phyloP scores from a whole-genome alignment of 2,797 vertebrate genomes.

The Macroramphosus scolopax region DNA sequence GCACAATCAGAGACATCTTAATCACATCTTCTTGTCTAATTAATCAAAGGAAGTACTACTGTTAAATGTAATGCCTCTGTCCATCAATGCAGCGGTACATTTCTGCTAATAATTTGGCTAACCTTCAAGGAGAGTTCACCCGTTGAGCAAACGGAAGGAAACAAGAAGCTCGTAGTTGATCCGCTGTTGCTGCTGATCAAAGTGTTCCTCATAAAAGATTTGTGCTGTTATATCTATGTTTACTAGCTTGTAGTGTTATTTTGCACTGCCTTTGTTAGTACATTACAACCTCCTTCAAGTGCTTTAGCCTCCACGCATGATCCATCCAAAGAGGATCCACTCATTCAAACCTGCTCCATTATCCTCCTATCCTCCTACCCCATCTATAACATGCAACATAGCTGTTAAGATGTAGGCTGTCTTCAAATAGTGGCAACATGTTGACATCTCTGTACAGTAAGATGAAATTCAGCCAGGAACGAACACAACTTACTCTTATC shows the following conservation, averaged over 20 bases:
- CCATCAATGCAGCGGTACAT: conserved; percentile 60
- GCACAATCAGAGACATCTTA: conserved; percentile 75
- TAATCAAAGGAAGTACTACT: conserved; percentile 73
- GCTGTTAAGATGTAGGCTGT: conserved; percentile 26
- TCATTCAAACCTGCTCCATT: not conserved
- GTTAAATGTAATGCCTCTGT: conserved; percentile 68
- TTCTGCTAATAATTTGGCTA: conserved; percentile 77
- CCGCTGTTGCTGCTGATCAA: not conserved
- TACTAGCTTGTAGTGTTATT: not conserved
- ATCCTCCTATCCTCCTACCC: conserved; percentile 6
- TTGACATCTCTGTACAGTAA: conserved; percentile 39
- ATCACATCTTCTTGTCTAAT: conserved; percentile 75
- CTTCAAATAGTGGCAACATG: conserved; percentile 34
- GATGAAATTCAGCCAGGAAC: conserved; percentile 25
- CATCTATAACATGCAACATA: conserved; percentile 24
- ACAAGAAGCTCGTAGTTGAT: conserved; percentile 22
- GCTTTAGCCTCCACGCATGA: no score
- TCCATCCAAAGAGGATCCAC: no score
- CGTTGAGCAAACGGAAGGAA: conserved; percentile 19
- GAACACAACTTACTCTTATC: conserved; percentile 32
- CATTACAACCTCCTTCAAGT: not conserved
- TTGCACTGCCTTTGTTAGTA: not conserved
- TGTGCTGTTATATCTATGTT: not conserved
- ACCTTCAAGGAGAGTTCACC: conserved; percentile 70
- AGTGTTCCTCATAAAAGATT: not conserved